Conservation (phyloP, 1,140 invertebrate species). For the Charaxes varanes region DNA sequence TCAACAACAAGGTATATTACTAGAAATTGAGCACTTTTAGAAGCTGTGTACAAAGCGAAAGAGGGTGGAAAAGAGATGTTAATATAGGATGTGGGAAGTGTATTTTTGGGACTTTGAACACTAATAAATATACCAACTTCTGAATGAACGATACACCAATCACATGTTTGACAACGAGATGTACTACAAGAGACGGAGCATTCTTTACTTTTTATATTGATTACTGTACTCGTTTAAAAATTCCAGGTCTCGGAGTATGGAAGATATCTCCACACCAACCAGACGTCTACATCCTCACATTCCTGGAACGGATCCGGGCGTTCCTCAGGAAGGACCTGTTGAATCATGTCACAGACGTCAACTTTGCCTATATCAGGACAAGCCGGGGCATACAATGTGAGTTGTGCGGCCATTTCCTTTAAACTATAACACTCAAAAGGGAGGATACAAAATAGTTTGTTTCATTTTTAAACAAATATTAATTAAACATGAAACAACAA, state of each 20-base stretch:
- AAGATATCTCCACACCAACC: conserved; percentile 61
- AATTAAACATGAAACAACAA: no score
- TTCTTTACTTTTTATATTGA: no score
- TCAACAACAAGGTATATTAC: conserved; percentile 62
- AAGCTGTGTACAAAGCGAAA: conserved; percentile 32
- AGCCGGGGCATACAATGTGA: conserved; percentile 34
- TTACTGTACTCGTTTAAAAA: not conserved
- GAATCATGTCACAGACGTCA: conserved; percentile 61
- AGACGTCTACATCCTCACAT: conserved; percentile 64
- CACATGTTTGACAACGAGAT: not conserved
- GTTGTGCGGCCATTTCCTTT: no score
- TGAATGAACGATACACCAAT: conserved; percentile 23
- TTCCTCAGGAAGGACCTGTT: conserved; percentile 42
- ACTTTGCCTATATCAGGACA: conserved; percentile 61
- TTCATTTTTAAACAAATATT: no score
- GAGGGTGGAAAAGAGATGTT: conserved; percentile 25
- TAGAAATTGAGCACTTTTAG: conserved; percentile 39
- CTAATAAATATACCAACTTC: conserved; percentile 46
- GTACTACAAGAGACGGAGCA: no score
- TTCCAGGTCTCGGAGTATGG: conserved; percentile 72
- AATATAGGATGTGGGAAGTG: conserved; percentile 48
- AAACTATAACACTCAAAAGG: no score
- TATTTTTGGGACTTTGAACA: conserved; percentile 36
- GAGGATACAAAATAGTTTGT: no score
- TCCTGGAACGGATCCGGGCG: conserved; percentile 53